These are phyloP conservation scores for Drosophila neocordata DNA, from an alignment of 1,140 invertebrate species.

Conservation along the genomic window DNA sequence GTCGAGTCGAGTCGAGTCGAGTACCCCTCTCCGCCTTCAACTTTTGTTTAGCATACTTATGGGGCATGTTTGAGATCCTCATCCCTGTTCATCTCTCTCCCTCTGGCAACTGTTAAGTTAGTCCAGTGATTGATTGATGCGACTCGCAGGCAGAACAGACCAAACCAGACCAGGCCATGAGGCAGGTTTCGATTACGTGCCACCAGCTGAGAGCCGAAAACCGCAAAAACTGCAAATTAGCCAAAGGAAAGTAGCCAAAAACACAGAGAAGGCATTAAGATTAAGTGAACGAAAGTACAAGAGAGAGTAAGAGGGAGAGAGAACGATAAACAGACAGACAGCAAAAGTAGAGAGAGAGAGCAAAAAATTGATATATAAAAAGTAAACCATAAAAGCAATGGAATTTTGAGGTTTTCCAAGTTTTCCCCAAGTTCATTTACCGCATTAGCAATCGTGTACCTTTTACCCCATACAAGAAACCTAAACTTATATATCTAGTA, in stretches of 20 bases:
- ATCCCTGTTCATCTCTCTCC: neutral
- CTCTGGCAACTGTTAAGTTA: constrained; percentile 21
- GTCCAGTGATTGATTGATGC: constrained; percentile 62
- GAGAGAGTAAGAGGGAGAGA: neutral
- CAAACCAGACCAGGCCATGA: constrained; percentile 9
- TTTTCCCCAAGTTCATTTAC: constrained; percentile 1
- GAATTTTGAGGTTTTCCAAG: neutral
- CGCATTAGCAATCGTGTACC: neutral
- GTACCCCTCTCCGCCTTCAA: constrained; percentile 21
- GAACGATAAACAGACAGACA: neutral
- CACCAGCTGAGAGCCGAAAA: constrained; percentile 42
- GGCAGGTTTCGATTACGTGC: constrained; percentile 49
- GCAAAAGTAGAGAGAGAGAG: neutral
- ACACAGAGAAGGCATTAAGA: neutral
- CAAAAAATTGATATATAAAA: neutral
- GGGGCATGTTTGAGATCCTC: neutral
- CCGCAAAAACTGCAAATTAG: constrained; percentile 56
- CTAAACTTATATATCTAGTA: neutral
- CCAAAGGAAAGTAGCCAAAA: constrained; percentile 18
- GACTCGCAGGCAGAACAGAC: constrained; percentile 22
- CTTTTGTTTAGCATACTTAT: constrained; percentile 65
- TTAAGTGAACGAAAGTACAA: neutral
- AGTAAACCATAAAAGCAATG: neutral
- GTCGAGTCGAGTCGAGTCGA: no score
- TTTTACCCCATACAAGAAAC: neutral